These are phyloP conservation scores for Diachrysia chrysitis DNA, from an alignment of 2,888 invertebrate species.

Conservation along the genomic window DNA sequence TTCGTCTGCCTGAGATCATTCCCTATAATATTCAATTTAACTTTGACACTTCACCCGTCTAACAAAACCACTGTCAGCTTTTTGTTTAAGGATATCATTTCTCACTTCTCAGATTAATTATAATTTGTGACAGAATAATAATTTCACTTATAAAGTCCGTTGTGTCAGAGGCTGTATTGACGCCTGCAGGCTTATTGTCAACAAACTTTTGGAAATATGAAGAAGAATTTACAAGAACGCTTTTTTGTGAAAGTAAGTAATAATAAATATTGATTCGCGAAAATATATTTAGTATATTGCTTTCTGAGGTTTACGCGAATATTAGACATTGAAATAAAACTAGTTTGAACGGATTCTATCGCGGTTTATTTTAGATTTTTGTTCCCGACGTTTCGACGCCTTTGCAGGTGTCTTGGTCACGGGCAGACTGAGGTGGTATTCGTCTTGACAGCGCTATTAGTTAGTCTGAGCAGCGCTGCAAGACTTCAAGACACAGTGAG, in stretches of 20 bases:
- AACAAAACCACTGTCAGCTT: constrained; percentile 82
- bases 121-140: constrained; percentile 63
- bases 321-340: no score
- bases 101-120: constrained; percentile 67
- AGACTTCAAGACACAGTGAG: no score
- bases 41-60: constrained; percentile 87
- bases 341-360: no score
- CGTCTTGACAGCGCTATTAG: no score
- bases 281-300: not conserved
- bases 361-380: no score
- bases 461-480: no score
- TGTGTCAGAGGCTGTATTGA: constrained; percentile 41
- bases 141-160: constrained; percentile 60
- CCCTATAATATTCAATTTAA: constrained; percentile 89
- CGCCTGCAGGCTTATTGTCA: constrained; percentile 35
- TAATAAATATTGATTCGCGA: constrained; percentile 3
- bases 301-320: no score
- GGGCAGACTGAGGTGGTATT: no score
- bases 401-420: no score
- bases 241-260: constrained; percentile 26
- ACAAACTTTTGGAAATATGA: constrained; percentile 33
- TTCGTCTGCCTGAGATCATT: constrained; percentile 82
- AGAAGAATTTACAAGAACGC: constrained; percentile 7
- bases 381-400: no score
- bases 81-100: constrained; percentile 77